A percentile compares a stretch with the other conserved stretches of the same genome.
These are phyloP conservation scores for Sesamia inferens DNA, from an alignment of 2,888 invertebrate species.

Conservation along the genomic window DNA sequence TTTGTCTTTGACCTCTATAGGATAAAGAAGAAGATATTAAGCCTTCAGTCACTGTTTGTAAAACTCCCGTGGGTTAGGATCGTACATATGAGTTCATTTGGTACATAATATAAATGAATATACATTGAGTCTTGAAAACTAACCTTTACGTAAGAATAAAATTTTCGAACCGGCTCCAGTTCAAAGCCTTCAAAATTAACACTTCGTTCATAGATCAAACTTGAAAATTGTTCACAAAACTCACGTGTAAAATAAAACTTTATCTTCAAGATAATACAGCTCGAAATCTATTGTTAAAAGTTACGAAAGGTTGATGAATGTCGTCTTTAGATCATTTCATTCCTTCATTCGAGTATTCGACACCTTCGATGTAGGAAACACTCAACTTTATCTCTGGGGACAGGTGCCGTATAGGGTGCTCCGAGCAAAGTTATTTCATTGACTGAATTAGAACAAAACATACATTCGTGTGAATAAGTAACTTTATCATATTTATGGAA, in stretches of 20 bases:
- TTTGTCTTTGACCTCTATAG: too few relatives aligned
- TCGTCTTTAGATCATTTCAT: conserved; percentile 67
- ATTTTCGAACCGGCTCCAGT: conserved; percentile 43
- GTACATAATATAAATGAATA: conserved; percentile 6
- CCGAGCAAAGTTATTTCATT: conserved; percentile 58
- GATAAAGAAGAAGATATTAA: too few relatives aligned
- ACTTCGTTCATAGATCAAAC: conserved; percentile 50
- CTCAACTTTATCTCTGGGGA: conserved; percentile 74
- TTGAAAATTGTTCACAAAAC: conserved; percentile 22
- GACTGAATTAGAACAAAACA: conserved; percentile 53
- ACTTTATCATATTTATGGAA: not conserved
- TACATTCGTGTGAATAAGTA: not conserved
- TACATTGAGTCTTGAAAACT: conserved; percentile 26
- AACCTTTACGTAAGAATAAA: conserved; percentile 39
- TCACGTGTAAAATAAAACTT: conserved; percentile 29
- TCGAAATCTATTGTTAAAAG: conserved; percentile 25
- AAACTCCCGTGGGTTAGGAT: not conserved
- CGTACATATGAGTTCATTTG: not conserved
- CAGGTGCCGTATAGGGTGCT: conserved; percentile 73
- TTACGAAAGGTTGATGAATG: conserved; percentile 60
- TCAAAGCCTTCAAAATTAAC: conserved; percentile 59
- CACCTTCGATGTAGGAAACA: conserved; percentile 77
- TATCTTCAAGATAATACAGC: conserved; percentile 25
- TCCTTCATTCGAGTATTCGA: conserved; percentile 74
- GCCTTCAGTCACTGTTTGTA: too few relatives aligned